Evolutionary conservation across 2,888 invertebrate genomes (phyloP).

Genomic region (Drosophila suboccidentalis): DNA sequence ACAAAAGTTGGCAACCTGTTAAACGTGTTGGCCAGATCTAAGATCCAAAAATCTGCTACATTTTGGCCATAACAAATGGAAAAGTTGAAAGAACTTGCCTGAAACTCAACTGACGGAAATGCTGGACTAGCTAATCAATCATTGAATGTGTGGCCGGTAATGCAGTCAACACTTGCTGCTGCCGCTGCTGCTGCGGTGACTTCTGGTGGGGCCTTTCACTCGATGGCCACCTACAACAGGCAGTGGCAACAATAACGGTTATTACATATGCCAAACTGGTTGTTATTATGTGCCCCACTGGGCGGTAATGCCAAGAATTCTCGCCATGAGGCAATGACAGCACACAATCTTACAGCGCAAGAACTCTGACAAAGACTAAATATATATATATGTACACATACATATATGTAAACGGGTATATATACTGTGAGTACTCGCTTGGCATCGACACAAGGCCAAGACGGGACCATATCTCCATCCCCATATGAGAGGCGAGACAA

Average conservation of each 20-base stretch:
- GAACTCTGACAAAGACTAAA: slow-evolving; percentile 44
- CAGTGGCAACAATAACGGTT: slow-evolving; percentile 62
- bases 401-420: slow-evolving; percentile 2
- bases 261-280: slow-evolving; percentile 76
- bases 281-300: slow-evolving; percentile 59
- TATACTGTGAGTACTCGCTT: slow-evolving; percentile 21
- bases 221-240: slow-evolving; percentile 56
- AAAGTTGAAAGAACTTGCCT: slow-evolving; percentile 26
- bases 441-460: slow-evolving; percentile 42
- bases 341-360: slow-evolving; percentile 49
- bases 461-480: slow-evolving; percentile 20
- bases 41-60: slow-evolving; percentile 25
- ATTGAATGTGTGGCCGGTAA: slow-evolving; percentile 34
- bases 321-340: slow-evolving; percentile 54
- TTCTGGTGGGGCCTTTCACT: slow-evolving; percentile 55
- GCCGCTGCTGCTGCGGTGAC: slow-evolving; percentile 6
- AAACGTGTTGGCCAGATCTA: slow-evolving; percentile 60
- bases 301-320: slow-evolving; percentile 67
- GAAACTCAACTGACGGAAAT: slow-evolving; percentile 60
- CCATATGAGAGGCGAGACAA: slow-evolving; percentile 49
- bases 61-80: slow-evolving; percentile 30
- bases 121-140: slow-evolving; percentile 55
- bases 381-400: not conserved
- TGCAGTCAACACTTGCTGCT: slow-evolving; percentile 47
- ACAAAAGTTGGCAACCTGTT: slow-evolving; percentile 58